A percentile compares a stretch with the other conserved stretches of the same genome.
These are phyloP conservation scores for Coryphaenoides rupestris DNA, from an alignment of 2,113 vertebrate species.

Conservation along the genomic window DNA sequence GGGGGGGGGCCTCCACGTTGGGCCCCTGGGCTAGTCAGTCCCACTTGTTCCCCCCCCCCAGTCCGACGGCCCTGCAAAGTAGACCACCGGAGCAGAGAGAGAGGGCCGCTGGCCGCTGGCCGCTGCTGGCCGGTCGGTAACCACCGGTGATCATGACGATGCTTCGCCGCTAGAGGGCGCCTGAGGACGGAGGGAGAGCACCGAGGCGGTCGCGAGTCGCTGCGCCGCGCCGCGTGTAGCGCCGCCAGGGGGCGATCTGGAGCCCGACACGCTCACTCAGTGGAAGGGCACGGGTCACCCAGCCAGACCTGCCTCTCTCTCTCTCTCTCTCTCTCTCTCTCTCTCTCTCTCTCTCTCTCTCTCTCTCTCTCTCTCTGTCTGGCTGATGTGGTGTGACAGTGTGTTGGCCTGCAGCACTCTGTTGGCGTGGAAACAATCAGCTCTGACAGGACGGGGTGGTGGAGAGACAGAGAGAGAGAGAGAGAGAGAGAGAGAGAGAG, in stretches of 20 bases:
- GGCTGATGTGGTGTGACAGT: slow-evolving; percentile 77
- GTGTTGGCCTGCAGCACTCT: slow-evolving; percentile 70
- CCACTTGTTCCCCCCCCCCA: too few species aligned
- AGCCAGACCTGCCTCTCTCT: not conserved
- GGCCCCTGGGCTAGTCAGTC: too few species aligned
- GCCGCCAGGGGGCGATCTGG: not conserved
- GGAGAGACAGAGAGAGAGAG: slow-evolving; percentile 16
- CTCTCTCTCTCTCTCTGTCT: slow-evolving; percentile 14
- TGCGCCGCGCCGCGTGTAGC: not conserved
- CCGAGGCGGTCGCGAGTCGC: slow-evolving; percentile 27
- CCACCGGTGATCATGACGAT: too few species aligned
- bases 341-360: not conserved
- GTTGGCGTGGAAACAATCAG: slow-evolving; percentile 78
- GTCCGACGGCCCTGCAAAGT: too few species aligned
- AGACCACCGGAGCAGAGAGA: too few species aligned
- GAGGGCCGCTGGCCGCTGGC: too few species aligned
- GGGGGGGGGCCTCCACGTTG: too few species aligned
- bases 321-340: not conserved
- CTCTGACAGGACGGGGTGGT: slow-evolving; percentile 74
- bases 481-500: not conserved
- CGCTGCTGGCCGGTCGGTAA: too few species aligned
- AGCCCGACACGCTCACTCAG: not conserved
- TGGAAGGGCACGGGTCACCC: not conserved
- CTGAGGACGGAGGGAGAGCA: slow-evolving; percentile 52
- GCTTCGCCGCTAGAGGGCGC: too few species aligned